Conservation (phyloP, 2,113 vertebrate genomes). For the Cettia cetti region DNA sequence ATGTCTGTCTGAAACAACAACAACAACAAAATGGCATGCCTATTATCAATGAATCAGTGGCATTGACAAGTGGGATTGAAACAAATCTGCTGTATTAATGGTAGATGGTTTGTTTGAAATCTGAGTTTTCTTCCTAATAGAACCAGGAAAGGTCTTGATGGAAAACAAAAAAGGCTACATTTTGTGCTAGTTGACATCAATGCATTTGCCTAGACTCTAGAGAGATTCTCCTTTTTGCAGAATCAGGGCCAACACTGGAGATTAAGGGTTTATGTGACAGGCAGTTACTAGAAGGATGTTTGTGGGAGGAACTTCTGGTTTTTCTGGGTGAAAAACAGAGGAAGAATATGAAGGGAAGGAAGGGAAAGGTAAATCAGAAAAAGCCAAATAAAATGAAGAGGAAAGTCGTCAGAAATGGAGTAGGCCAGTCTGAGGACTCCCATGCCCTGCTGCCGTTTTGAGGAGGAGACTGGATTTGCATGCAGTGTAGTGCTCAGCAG, state of each 20-base stretch:
- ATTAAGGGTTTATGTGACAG: not conserved
- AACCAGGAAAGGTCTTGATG: not conserved
- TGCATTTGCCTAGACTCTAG: not conserved
- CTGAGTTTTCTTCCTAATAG: not conserved
- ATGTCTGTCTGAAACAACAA: not conserved
- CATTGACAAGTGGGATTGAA: not conserved
- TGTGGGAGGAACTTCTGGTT: not conserved
- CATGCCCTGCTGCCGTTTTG: not conserved
- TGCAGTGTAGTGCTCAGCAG: not conserved
- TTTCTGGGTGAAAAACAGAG: not conserved
- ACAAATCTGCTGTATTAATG: not conserved
- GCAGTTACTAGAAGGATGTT: not conserved
- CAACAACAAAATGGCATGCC: not conserved
- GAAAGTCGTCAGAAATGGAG: not conserved
- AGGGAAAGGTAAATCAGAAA: not conserved
- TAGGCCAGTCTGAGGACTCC: not conserved
- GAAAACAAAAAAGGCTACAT: not conserved
- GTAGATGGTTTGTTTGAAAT: not conserved
- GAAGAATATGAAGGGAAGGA: not conserved
- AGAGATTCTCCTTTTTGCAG: not conserved
- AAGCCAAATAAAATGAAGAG: not conserved
- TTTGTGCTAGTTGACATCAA: not conserved
- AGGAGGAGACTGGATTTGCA: not conserved
- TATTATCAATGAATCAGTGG: not conserved
- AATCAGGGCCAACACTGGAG: not conserved